These are phyloP conservation scores for Alligator sinensis DNA, from an alignment of 2,113 vertebrate species.

Conservation along the genomic window DNA sequence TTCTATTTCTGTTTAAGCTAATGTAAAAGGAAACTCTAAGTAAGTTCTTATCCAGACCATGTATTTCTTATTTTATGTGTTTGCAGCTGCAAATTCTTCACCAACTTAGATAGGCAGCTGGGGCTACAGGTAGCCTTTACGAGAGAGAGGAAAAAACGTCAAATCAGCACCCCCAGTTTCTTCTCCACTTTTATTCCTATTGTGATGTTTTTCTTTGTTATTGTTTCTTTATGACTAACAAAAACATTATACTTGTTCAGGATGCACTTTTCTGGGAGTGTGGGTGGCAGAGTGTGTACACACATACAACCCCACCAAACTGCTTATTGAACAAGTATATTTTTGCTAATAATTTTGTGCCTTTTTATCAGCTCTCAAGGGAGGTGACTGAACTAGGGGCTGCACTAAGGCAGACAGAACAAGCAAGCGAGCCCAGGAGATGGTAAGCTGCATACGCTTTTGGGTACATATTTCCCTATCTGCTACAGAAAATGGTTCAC, in stretches of 20 bases:
- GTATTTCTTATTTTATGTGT: neutral
- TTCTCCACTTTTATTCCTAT: neutral
- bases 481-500: neutral
- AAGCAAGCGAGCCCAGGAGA: neutral
- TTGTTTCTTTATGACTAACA: neutral
- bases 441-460: conserved; percentile 9
- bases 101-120: neutral
- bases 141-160: conserved; percentile 29
- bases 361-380: conserved; percentile 20
- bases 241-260: too few species aligned
- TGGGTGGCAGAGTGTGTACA: too few species aligned
- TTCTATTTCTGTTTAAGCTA: conserved; percentile 5
- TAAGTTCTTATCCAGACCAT: neutral
- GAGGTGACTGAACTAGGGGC: conserved; percentile 35
- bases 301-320: too few species aligned
- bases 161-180: conserved; percentile 9
- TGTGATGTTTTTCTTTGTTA: neutral
- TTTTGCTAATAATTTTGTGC: conserved; percentile 53
- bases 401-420: conserved; percentile 12
- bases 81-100: neutral
- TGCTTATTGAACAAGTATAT: neutral
- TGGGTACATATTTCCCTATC: neutral
- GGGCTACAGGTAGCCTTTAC: neutral
- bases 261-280: too few species aligned
- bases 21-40: neutral